phyloP scores from a whole-genome alignment of 2,113 vertebrate species.

The Ifrita kowaldi region DNA sequence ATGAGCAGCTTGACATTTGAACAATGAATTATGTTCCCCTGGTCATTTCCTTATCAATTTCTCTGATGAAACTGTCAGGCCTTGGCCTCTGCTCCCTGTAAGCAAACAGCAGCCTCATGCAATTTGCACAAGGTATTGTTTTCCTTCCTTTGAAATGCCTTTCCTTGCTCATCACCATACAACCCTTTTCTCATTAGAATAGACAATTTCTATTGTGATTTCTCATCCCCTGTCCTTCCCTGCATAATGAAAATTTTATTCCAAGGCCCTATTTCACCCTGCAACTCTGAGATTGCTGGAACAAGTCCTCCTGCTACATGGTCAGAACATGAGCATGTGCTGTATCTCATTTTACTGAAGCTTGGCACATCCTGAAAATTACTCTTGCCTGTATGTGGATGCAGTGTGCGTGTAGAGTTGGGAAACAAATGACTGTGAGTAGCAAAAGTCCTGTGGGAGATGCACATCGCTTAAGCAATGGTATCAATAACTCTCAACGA shows the following conservation, averaged over 20 bases:
- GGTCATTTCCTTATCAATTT: neutral
- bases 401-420: neutral
- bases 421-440: neutral
- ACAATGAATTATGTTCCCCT: neutral
- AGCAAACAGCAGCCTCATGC: neutral
- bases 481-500: neutral
- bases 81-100: neutral
- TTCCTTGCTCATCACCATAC: neutral
- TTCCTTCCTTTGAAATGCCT: neutral
- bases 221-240: neutral
- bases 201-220: neutral
- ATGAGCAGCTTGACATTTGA: neutral
- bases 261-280: neutral
- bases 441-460: neutral
- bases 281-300: neutral
- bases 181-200: neutral
- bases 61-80: neutral
- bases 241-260: neutral
- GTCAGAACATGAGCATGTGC: neutral
- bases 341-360: neutral
- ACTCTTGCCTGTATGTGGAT: neutral
- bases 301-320: neutral
- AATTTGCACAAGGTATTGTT: conserved; percentile 22
- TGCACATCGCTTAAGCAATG: neutral
- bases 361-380: neutral